phyloP scores from a whole-genome alignment of 1,140 invertebrate genomes.

The Rhysida immarginata region DNA sequence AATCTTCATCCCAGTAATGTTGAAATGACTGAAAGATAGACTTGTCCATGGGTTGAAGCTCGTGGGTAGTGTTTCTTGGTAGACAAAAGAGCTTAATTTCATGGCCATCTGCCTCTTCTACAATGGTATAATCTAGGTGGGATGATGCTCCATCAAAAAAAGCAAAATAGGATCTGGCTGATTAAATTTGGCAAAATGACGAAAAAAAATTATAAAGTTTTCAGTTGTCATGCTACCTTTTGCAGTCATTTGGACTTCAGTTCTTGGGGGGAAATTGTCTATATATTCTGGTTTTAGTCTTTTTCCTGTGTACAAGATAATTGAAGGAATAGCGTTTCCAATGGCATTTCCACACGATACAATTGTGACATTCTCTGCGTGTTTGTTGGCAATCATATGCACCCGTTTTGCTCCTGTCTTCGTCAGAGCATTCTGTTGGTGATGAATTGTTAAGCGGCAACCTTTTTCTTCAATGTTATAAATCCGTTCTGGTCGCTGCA shows the following conservation, averaged over 20 bases:
- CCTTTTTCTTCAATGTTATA: slow-evolving; percentile 32
- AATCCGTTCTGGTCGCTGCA: too few relatives aligned
- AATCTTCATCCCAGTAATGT: neutral
- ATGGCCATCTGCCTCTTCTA: neutral
- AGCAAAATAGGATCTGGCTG: neutral
- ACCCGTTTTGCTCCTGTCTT: slow-evolving; percentile 26
- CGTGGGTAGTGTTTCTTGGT: neutral
- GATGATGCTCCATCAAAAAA: neutral
- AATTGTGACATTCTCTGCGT: slow-evolving; percentile 11
- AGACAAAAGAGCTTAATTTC: neutral
- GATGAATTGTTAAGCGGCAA: slow-evolving; percentile 25
- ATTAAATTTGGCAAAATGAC: neutral
- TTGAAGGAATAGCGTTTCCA: neutral
- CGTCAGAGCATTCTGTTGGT: slow-evolving; percentile 24
- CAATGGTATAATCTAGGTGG: neutral
- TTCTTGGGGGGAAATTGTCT: neutral
- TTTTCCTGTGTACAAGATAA: neutral
- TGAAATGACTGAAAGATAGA: neutral
- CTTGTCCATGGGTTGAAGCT: neutral
- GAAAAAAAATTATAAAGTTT: neutral
- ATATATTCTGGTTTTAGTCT: neutral
- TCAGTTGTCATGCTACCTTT: neutral
- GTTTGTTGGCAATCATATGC: slow-evolving; percentile 25
- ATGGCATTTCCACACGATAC: slow-evolving; percentile 4
- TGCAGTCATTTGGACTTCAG: neutral